Evolutionary conservation across 2,888 invertebrate genomes (phyloP).

Genomic region (Coremacera marginata): DNA sequence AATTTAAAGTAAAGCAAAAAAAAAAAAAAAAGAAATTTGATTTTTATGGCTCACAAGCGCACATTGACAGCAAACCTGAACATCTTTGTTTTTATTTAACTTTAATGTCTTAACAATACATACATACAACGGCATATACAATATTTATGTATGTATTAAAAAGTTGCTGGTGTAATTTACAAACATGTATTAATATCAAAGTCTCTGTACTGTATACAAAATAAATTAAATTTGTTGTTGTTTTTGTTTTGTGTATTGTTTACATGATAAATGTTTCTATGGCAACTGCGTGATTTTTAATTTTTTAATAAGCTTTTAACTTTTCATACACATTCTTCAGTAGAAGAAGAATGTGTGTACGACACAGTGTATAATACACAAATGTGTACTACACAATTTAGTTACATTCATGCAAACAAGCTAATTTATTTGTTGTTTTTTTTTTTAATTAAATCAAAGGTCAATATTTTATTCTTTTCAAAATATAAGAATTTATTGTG

Average conservation of each 20-base stretch:
- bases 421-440: not conserved
- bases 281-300: slow-evolving; percentile 10
- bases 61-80: no score
- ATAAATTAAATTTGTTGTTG: not conserved
- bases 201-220: not conserved
- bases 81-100: no score
- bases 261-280: slow-evolving; percentile 18
- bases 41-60: no score
- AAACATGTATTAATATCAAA: not conserved
- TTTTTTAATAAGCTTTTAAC: not conserved
- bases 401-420: not conserved
- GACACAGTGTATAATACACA: no score
- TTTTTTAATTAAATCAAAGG: not conserved
- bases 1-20: no score
- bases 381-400: not conserved
- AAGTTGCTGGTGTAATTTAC: not conserved
- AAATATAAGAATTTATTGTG: not conserved
- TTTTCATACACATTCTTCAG: not conserved
- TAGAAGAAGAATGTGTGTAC: no score
- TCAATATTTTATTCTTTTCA: not conserved
- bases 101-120: not conserved
- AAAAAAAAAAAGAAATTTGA: no score
- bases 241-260: not conserved
- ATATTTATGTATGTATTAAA: not conserved
- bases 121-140: not conserved